Evolutionary conservation across 2,113 vertebrate genomes (phyloP), one percentile per base, ranked within the genome.

Genomic region (Microtus oregoni): DNA sequence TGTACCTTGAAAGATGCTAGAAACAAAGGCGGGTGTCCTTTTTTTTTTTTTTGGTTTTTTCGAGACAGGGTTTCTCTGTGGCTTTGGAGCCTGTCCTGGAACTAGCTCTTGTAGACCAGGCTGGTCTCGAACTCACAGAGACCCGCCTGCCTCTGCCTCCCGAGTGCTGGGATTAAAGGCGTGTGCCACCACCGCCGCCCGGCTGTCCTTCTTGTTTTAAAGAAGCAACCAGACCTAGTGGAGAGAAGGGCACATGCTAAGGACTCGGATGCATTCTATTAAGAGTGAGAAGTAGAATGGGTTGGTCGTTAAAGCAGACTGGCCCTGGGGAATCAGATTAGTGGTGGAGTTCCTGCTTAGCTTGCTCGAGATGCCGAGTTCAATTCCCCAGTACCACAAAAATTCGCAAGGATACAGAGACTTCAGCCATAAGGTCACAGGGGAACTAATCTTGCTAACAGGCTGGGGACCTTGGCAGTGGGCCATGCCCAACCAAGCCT

Each of bases 1-100:
- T 75, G 76, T 63, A 2, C 47, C 91, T 87, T 83, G 67, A 96
- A 89, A 96, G 14, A n/a, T 65, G 63, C 1, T 58, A 88, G 58
- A 94, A 92, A 32, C 58, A 89, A 72, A 14, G 20, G 17, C 41
- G 82, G 50, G 20, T 65, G 32, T 17, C 58, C n/a, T 96, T 82
- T 30, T 94, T 11, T 41, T 41, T 41, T 41, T 41, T 41, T 41
- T 41, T 41, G 41, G 41, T 41, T 41, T 41, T 41, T 41, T 41
- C 41, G 41, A 41, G 41, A 41, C 41, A 41, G 41, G 41, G 41
- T 41, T 41, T 41, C 41, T 41, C 41, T 41, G 41, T 41, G 41
- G 41, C 4, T 41, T 41, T 41, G 41, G 41, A 41, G 41, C 41
- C 41, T 41, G 3, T 41, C 41, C 41, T 41, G 41, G 41, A 41